Evolutionary conservation across 2,113 vertebrate species (phyloP).

Genomic region (Paratilapia polleni): DNA sequence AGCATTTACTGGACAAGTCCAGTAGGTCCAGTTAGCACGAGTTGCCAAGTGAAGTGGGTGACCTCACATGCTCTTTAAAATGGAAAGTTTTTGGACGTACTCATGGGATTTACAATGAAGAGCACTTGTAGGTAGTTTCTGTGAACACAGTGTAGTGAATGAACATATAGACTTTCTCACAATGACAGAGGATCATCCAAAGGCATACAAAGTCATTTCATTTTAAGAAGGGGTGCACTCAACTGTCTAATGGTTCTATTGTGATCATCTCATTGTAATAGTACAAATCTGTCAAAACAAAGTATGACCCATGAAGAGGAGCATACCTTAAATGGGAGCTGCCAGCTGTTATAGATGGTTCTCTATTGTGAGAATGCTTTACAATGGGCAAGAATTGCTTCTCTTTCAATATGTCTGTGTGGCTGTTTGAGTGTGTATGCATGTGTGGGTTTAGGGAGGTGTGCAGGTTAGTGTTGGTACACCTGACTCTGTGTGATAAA

Average conservation of each 20-base stretch:
- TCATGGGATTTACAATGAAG: neutral
- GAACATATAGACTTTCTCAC: neutral
- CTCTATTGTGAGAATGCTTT: constrained; percentile 9
- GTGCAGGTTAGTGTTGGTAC: neutral
- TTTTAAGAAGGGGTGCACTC: constrained; percentile 37
- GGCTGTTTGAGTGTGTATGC: neutral
- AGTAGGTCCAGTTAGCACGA: neutral
- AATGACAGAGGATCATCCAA: neutral
- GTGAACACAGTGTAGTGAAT: constrained; percentile 15
- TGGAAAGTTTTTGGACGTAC: neutral
- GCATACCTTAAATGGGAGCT: constrained; percentile 26
- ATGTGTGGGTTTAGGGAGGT: neutral
- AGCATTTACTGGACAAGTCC: constrained; percentile 46
- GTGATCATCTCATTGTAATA: constrained; percentile 52
- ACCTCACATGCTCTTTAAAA: constrained; percentile 7
- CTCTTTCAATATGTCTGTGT: constrained; percentile 4
- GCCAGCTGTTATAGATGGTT: constrained; percentile 39
- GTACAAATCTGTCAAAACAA: constrained; percentile 53
- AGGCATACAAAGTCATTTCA: constrained; percentile 45
- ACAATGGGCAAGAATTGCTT: constrained; percentile 8
- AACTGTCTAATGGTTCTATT: constrained; percentile 38
- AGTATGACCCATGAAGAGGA: constrained; percentile 34
- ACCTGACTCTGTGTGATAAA: neutral
- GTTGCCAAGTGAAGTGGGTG: neutral
- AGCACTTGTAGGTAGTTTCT: neutral